phyloP scores from a whole-genome alignment of 2,113 vertebrate species.

The Nesogale talazaci region DNA sequence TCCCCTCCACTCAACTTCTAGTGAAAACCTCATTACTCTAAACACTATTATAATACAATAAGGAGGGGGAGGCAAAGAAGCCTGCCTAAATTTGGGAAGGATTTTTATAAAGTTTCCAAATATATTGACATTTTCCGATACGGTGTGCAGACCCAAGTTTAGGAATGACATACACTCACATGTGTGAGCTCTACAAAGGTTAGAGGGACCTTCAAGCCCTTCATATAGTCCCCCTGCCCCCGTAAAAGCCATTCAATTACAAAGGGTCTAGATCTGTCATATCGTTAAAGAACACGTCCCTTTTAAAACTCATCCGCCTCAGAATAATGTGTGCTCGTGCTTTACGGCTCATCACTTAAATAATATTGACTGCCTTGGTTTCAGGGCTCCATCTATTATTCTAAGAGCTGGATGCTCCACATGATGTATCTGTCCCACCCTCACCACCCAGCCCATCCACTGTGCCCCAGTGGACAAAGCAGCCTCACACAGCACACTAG shows the following conservation, averaged over 20 bases:
- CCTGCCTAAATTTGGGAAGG: background rate
- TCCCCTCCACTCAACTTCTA: slow-evolving; percentile 21
- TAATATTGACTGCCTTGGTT: background rate
- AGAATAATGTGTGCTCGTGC: too few relatives aligned
- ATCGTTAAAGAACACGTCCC: too few relatives aligned
- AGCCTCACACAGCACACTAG: slow-evolving; percentile 15
- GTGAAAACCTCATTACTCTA: background rate
- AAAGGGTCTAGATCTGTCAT: background rate
- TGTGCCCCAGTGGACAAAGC: background rate
- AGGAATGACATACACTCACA: background rate
- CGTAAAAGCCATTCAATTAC: background rate
- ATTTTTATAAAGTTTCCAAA: slow-evolving; percentile 11
- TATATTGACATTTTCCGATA: background rate
- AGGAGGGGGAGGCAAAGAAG: background rate
- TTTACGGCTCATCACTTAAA: too few relatives aligned
- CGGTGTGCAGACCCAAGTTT: background rate
- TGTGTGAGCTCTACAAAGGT: background rate
- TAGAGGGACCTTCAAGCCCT: too few relatives aligned
- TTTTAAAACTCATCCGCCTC: too few relatives aligned
- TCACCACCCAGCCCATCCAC: too few relatives aligned
- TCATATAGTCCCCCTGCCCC: too few relatives aligned
- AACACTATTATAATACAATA: background rate
- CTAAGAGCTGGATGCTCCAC: background rate
- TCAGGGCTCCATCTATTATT: slow-evolving; percentile 1
- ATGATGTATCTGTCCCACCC: background rate